Evolutionary conservation across 2,888 invertebrate species (phyloP).

Genomic region (Cabera pusaria): DNA sequence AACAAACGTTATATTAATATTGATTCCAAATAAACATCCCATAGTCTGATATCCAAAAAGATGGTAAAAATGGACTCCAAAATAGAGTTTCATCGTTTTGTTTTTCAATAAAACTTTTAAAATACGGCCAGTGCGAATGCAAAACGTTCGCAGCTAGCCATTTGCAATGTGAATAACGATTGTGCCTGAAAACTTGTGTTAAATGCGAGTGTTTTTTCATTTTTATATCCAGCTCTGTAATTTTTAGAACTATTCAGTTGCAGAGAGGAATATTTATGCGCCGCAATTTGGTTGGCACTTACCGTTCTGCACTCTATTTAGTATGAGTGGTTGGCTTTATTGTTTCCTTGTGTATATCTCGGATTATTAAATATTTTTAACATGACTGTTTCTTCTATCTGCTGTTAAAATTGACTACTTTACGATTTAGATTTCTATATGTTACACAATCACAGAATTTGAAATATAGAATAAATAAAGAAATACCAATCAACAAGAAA

Average conservation of each 20-base stretch:
- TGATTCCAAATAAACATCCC: too few species aligned
- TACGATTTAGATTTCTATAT: too few species aligned
- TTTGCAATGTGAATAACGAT: slow-evolving; percentile 33
- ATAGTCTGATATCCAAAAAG: too few species aligned
- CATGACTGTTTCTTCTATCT: too few species aligned
- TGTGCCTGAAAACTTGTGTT: slow-evolving; percentile 26
- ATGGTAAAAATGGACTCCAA: too few species aligned
- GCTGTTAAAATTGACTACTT: too few species aligned
- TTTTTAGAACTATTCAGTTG: slow-evolving; percentile 17
- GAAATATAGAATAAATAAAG: too few species aligned
- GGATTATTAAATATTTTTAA: too few species aligned
- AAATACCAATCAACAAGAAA: too few species aligned
- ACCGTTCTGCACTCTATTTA: background rate
- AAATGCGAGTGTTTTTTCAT: slow-evolving; percentile 20
- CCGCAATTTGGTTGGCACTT: background rate
- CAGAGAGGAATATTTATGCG: slow-evolving; percentile 12
- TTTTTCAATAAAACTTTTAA: slow-evolving; percentile 27
- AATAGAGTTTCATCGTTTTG: too few species aligned
- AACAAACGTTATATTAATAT: too few species aligned
- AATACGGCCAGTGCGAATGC: slow-evolving; percentile 23
- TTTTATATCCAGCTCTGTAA: slow-evolving; percentile 16
- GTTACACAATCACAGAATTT: too few species aligned
- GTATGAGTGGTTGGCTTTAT: slow-evolving; percentile 2
- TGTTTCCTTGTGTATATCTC: background rate
- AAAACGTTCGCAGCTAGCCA: slow-evolving; percentile 29